phyloP scores from a whole-genome alignment of 2,113 vertebrate genomes.

The Condylura cristata region DNA sequence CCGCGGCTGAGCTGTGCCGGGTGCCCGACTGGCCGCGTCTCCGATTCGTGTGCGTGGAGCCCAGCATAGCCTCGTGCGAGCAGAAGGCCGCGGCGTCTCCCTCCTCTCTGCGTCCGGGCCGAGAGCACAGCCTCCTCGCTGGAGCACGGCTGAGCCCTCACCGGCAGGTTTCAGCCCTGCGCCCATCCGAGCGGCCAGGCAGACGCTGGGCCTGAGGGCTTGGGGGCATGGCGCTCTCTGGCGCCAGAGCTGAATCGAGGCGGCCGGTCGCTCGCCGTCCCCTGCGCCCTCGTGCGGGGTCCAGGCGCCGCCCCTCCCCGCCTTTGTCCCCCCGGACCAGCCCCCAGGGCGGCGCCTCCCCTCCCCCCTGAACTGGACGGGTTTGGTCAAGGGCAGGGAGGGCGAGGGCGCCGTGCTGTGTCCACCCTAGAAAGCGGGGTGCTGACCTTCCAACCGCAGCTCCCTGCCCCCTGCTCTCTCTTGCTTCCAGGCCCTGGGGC shows the following conservation, averaged over 20 bases:
- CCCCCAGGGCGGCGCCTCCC: fast-evolving
- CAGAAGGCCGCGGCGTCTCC: no score
- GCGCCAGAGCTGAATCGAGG: not conserved
- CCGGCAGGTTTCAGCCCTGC: not conserved
- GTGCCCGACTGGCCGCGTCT: no score
- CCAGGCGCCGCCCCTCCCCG: not conserved
- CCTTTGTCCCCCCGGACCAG: not conserved
- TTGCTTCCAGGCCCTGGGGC: not conserved
- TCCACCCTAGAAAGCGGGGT: no score
- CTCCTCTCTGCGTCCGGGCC: no score
- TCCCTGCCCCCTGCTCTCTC: not conserved
- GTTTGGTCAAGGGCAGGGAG: not conserved
- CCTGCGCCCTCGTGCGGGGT: fast-evolving
- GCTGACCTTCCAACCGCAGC: no score
- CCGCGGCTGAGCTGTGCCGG: no score
- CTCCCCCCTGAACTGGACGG: not conserved
- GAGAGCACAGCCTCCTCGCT: no score
- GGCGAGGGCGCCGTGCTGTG: fast-evolving
- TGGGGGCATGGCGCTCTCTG: no score
- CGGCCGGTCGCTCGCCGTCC: not conserved
- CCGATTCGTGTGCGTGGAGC: no score
- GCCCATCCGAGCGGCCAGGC: no score
- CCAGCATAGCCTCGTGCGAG: no score
- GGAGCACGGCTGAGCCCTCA: not conserved
- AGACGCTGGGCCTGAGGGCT: no score